Percentiles rank a stretch among this genome's conserved stretches.
Conservation (phyloP, 2,797 vertebrate species). For the Artibeus jamaicensis region DNA sequence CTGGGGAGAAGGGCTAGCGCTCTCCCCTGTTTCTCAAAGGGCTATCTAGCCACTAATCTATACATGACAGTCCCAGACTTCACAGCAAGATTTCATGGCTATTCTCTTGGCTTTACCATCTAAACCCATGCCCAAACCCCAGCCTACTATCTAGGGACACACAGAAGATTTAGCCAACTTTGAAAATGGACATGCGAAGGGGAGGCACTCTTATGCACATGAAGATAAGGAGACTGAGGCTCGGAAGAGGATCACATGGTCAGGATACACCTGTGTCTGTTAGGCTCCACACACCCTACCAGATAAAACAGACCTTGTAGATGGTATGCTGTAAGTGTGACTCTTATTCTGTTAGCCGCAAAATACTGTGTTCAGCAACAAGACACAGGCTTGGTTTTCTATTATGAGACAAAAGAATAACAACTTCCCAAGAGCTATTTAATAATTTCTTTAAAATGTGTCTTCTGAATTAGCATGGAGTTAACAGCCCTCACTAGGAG, state of each 20-base stretch:
- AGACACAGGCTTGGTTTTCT: neutral
- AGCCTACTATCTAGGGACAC: neutral
- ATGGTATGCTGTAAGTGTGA: neutral
- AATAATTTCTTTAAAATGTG: neutral
- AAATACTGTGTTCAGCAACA: neutral
- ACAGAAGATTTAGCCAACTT: neutral
- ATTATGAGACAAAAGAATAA: constrained; percentile 3
- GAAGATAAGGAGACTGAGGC: neutral
- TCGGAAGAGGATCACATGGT: neutral
- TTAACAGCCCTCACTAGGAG: neutral
- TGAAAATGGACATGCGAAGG: neutral
- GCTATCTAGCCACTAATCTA: neutral
- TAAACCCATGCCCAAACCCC: neutral
- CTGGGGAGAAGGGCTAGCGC: neutral
- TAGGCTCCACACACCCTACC: neutral
- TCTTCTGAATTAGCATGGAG: neutral
- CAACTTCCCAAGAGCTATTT: neutral
- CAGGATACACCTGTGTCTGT: neutral
- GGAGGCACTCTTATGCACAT: neutral
- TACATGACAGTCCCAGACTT: neutral
- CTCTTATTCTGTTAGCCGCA: neutral
- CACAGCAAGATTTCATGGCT: neutral
- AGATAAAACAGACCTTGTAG: neutral
- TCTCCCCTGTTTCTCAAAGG: neutral
- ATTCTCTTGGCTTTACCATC: neutral